Evolutionary conservation across 2,113 vertebrate species (phyloP), one percentile per base, ranked within the genome.

Genomic region (Notothenia coriiceps): DNA sequence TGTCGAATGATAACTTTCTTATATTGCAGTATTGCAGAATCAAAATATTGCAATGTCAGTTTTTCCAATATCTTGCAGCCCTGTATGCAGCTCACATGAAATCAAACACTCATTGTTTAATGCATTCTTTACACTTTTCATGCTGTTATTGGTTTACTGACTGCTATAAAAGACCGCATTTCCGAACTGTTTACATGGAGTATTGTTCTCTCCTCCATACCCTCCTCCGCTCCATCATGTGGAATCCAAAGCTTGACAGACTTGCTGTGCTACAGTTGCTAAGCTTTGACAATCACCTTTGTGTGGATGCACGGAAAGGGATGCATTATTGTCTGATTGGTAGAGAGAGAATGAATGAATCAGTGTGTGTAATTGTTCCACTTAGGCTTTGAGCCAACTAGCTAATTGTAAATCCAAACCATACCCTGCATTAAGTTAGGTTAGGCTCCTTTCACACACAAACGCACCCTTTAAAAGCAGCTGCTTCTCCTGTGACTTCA

Each of bases 401-500:
- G 43, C 79, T 86, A 77, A 85, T 83, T 87, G 83, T 78, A 64
- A 84, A 82, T 73, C 49, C 47, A 69, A 76, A 77, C 54, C 57
- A 71, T 61, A 14, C 49, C 74, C 43, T 29, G 68, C 65, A 68
- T 77, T 62, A 62, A 57, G 60, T 77, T 64, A 63, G 66, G 51
- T 79, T 54, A 29, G 51, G 4, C 51, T 76, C 51, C 50, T 66
- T 40, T 55, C 52, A 74, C 12, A 81, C 15, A 85, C 62, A 69
- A 25, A 66, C 33, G 69, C 40, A 33, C 57, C 51, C 59, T 75
- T 63, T 55, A 14, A 29, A 50, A 77, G 50, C 6, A 46, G 15
- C 80, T 73, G 79, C 71, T 64, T 68, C 56, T 70, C 74, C 80
- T 79, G 64, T 25, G 77, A 78, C 74, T 82, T 74, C 44, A 13